Evolutionary conservation across 2,888 invertebrate species (phyloP).

Genomic region (Pegoplata infirma): DNA sequence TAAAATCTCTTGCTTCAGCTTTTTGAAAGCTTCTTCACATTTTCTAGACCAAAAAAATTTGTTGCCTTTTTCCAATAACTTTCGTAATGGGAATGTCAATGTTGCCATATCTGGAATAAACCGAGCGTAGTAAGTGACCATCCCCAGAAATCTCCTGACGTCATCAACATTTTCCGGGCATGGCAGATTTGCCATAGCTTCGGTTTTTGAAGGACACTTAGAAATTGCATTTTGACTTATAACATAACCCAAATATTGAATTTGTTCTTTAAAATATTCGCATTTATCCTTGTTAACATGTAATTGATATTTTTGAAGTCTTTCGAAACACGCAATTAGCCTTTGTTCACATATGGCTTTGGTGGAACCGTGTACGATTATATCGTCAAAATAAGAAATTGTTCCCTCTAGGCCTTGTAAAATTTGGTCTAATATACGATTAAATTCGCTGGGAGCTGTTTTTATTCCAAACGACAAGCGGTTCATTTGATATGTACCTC

Average conservation of each 20-base stretch:
- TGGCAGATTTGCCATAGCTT: constrained; percentile 4
- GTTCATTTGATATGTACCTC: too few relatives aligned
- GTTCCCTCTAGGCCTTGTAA: constrained; percentile 28
- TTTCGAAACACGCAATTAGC: constrained; percentile 1
- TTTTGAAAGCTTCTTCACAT: constrained; percentile 22
- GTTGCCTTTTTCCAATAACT: neutral
- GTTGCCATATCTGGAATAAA: constrained; percentile 29
- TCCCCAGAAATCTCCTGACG: constrained; percentile 16
- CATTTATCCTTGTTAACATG: constrained; percentile 24
- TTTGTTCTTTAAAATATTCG: constrained; percentile 29
- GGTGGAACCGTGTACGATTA: neutral
- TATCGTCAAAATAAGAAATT: constrained; percentile 16
- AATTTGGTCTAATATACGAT: constrained; percentile 23
- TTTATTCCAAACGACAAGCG: too few relatives aligned
- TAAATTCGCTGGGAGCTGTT: constrained; percentile 23
- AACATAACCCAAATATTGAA: constrained; percentile 13
- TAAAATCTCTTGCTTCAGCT: constrained; percentile 7
- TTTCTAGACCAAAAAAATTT: constrained; percentile 1
- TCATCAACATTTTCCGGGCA: constrained; percentile 15
- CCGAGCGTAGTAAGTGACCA: constrained; percentile 16
- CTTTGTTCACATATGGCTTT: neutral
- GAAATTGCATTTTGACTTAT: constrained; percentile 19
- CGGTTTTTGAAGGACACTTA: constrained; percentile 4
- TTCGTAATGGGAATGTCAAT: constrained; percentile 12
- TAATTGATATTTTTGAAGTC: constrained; percentile 2